Percentiles rank a stretch among this genome's conserved stretches.
Evolutionary conservation across 2,113 vertebrate genomes (phyloP).

Genomic region (Pygoscelis antarcticus): DNA sequence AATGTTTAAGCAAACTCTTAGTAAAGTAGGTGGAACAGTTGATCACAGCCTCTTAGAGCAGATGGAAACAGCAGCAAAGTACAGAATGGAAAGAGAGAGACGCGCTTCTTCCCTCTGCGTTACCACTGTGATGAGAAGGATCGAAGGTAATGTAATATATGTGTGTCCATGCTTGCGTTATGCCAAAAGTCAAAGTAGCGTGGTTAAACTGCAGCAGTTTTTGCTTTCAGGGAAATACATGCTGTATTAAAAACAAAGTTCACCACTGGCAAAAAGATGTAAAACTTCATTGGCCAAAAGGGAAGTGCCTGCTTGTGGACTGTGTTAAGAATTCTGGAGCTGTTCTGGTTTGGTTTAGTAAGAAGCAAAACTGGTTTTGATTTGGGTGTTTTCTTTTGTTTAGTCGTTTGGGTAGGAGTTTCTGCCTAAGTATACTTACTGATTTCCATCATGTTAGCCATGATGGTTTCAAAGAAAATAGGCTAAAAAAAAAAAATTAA

Average conservation of each 20-base stretch:
- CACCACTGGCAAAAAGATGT: not conserved
- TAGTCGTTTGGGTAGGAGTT: not conserved
- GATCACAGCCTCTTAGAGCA: not conserved
- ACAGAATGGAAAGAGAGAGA: not conserved
- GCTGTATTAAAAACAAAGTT: not conserved
- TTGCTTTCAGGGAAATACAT: not conserved
- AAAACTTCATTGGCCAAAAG: not conserved
- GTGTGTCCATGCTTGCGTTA: accelerated
- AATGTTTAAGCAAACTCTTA: not conserved
- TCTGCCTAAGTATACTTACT: not conserved
- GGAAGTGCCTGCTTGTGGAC: not conserved
- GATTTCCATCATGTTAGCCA: not conserved
- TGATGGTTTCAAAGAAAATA: not conserved
- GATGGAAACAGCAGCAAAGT: not conserved
- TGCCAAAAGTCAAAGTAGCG: not conserved
- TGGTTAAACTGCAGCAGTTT: not conserved
- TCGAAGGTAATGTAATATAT: not conserved
- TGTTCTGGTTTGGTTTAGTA: not conserved
- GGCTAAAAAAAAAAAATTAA: not conserved
- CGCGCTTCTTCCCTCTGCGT: accelerated
- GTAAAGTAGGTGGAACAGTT: not conserved
- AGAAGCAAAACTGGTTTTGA: not conserved
- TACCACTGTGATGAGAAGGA: not conserved
- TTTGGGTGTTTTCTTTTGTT: not conserved
- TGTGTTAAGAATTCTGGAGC: not conserved